These are phyloP conservation scores for Antigone vipio DNA, from an alignment of 2,113 vertebrate species.

Conservation along the genomic window DNA sequence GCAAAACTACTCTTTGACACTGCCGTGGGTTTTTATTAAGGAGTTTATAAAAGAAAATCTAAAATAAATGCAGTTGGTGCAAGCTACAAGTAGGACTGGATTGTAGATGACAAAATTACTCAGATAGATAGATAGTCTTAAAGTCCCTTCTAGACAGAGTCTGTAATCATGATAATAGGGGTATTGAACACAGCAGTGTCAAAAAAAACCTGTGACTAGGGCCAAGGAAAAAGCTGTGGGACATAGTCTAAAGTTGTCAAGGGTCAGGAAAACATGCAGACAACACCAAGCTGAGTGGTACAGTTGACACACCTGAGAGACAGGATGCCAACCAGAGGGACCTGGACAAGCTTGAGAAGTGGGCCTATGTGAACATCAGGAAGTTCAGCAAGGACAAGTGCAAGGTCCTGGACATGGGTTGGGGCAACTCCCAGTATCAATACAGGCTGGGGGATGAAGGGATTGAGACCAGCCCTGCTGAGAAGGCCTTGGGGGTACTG, in stretches of 20 bases:
- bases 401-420: too few species aligned
- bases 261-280: neutral
- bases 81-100: slow-evolving; percentile 18
- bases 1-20: slow-evolving; percentile 24
- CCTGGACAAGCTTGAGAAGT: too few species aligned
- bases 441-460: too few species aligned
- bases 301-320: fast-evolving
- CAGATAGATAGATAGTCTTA: neutral
- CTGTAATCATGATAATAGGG: neutral
- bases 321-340: too few species aligned
- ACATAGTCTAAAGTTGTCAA: neutral
- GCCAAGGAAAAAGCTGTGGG: neutral
- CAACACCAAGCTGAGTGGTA: fast-evolving
- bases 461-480: too few species aligned
- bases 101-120: slow-evolving; percentile 41
- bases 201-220: neutral
- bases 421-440: too few species aligned
- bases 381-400: too few species aligned
- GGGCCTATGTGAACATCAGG: too few species aligned
- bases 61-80: slow-evolving; percentile 65
- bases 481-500: too few species aligned
- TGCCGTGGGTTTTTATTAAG: slow-evolving; percentile 4
- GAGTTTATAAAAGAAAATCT: slow-evolving; percentile 47
- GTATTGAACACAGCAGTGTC: neutral
- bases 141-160: neutral